These are phyloP conservation scores for Lordiphosa fenestrarum DNA, from an alignment of 2,888 invertebrate genomes.

Conservation along the genomic window DNA sequence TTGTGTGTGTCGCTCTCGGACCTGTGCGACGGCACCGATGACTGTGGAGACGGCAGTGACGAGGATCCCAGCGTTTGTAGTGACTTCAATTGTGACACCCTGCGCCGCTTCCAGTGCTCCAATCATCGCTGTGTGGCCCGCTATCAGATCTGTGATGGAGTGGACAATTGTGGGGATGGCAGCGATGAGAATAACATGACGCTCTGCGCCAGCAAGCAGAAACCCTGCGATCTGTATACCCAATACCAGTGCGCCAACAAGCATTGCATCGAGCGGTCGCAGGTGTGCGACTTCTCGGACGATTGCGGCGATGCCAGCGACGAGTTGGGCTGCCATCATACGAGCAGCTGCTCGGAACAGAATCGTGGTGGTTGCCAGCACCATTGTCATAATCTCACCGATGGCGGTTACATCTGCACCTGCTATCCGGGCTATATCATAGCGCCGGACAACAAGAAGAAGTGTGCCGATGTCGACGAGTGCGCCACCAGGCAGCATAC, in stretches of 20 bases:
- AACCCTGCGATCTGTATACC: constrained; percentile 87
- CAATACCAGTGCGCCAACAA: constrained; percentile 95
- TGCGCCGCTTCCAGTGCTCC: constrained; percentile 92
- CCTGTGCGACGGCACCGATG: constrained; percentile 95
- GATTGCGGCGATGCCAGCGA: constrained; percentile 96
- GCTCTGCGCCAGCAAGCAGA: constrained; percentile 87
- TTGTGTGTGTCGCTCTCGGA: constrained; percentile 94
- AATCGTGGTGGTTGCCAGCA: constrained; percentile 93
- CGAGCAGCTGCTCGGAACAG: constrained; percentile 83
- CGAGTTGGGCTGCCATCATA: constrained; percentile 92
- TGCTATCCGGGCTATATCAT: constrained; percentile 94
- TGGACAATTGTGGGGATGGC: constrained; percentile 96
- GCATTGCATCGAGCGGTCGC: constrained; percentile 88
- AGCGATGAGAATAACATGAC: constrained; percentile 98
- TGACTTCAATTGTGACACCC: constrained; percentile 91
- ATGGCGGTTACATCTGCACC: constrained; percentile 93
- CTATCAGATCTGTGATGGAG: constrained; percentile 93
- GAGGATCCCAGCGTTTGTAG: constrained; percentile 90
- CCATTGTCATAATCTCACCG: constrained; percentile 91
- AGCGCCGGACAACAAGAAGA: constrained; percentile 88
- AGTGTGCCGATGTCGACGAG: constrained; percentile 94
- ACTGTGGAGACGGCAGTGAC: constrained; percentile 95
- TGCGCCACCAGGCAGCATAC: constrained; percentile 90
- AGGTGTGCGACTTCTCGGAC: constrained; percentile 93
- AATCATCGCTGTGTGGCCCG: constrained; percentile 93